phyloP scores from a whole-genome alignment of 2,797 vertebrate genomes.

The Phoxinus dragarum region DNA sequence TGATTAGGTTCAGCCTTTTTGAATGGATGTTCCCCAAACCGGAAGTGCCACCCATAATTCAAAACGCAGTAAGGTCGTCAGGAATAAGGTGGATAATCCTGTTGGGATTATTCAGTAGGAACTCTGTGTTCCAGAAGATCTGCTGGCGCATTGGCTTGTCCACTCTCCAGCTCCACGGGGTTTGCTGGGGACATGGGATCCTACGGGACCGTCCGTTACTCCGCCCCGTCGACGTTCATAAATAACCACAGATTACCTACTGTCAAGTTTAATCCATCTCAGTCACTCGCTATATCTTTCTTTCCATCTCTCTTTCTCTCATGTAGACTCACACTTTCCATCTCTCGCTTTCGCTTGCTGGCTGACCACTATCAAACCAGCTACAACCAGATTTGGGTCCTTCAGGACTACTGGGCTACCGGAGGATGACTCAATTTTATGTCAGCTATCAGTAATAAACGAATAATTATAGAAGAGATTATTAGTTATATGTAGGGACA shows the following conservation, averaged over 20 bases:
- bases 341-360: conserved; percentile 21
- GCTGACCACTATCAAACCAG: conserved; percentile 16
- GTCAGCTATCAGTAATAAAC: neutral
- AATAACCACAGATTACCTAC: conserved; percentile 44
- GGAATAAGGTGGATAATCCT: neutral
- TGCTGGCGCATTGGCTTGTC: conserved; percentile 40
- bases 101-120: conserved; percentile 29
- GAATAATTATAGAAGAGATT: neutral
- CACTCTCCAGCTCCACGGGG: conserved; percentile 49
- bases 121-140: conserved; percentile 46
- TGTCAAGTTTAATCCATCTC: conserved; percentile 52
- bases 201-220: conserved; percentile 41
- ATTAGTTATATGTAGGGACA: neutral
- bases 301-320: conserved; percentile 26
- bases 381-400: conserved; percentile 27
- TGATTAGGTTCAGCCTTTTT: no score
- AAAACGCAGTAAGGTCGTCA: no score
- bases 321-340: conserved; percentile 33
- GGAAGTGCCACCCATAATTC: no score
- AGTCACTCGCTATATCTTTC: conserved; percentile 10
- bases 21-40: no score
- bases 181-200: conserved; percentile 16
- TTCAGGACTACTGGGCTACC: conserved; percentile 35
- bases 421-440: conserved; percentile 22
- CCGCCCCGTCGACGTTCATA: conserved; percentile 37